Conservation (phyloP, 2,113 vertebrate genomes). For the Burhinus oedicnemus region DNA sequence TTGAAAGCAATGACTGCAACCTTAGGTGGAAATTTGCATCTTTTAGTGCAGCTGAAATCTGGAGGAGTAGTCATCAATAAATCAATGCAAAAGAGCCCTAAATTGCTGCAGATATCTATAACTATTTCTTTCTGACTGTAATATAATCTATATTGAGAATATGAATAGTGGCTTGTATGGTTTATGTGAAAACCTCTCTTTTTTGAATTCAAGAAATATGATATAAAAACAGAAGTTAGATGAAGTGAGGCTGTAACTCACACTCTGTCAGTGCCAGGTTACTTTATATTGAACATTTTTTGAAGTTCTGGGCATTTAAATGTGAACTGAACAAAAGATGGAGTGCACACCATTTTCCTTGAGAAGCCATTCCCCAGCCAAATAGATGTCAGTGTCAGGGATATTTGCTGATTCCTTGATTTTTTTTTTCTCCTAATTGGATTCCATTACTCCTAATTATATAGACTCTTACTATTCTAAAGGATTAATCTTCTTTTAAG, state of each 20-base stretch:
- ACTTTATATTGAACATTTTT: neutral
- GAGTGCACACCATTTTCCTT: neutral
- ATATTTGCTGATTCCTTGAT: slow-evolving; percentile 24
- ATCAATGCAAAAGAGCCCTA: neutral
- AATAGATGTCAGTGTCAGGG: neutral
- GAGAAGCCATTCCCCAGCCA: neutral
- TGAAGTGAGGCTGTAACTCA: neutral
- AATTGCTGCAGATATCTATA: neutral
- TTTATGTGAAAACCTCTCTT: neutral
- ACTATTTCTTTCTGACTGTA: slow-evolving; percentile 2
- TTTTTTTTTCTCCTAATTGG: neutral
- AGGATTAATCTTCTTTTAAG: slow-evolving; percentile 27
- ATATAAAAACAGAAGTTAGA: neutral
- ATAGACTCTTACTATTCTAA: neutral
- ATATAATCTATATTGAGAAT: slow-evolving; percentile 23
- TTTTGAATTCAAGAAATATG: neutral
- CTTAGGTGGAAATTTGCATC: slow-evolving; percentile 26
- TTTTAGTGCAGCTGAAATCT: neutral
- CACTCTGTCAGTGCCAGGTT: neutral
- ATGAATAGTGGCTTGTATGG: neutral
- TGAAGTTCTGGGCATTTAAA: neutral
- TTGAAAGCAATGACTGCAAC: neutral
- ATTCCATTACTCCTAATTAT: slow-evolving; percentile 22
- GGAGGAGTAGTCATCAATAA: slow-evolving; percentile 4
- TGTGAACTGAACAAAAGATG: neutral